These are phyloP conservation scores for Philonicus albiceps DNA, from an alignment of 2,888 invertebrate species.

Conservation along the genomic window DNA sequence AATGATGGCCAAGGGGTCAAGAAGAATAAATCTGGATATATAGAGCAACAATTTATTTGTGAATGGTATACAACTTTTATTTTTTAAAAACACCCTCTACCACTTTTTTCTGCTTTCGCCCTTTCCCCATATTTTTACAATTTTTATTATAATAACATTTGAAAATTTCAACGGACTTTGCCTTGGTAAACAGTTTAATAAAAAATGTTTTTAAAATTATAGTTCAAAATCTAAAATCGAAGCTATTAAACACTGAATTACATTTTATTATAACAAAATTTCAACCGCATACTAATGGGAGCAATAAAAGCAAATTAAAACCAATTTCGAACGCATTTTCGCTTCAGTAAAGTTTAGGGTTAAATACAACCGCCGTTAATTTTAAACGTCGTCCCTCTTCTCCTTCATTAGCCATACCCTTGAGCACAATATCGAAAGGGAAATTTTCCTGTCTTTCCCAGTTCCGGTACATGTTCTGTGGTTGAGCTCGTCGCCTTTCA, in stretches of 20 bases:
- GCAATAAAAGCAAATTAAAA: slow-evolving; percentile 48
- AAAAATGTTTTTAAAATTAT: no score
- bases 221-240: no score
- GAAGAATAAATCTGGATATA: no score
- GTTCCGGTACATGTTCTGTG: slow-evolving; percentile 25
- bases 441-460: not conserved
- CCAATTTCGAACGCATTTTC: slow-evolving; percentile 47
- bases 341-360: slow-evolving; percentile 40
- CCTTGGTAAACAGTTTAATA: no score
- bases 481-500: slow-evolving; percentile 37
- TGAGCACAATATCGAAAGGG: not conserved
- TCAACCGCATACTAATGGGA: slow-evolving; percentile 44
- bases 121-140: no score
- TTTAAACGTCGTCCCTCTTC: slow-evolving; percentile 42
- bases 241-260: not conserved
- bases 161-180: no score
- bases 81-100: no score
- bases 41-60: no score
- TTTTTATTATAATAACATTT: no score
- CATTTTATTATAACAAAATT: not conserved
- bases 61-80: no score
- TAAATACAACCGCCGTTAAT: slow-evolving; percentile 42
- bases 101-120: no score
- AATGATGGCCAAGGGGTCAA: no score
- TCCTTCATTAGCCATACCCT: slow-evolving; percentile 21